Conservation (phyloP, 2,888 invertebrate genomes). For the Sisyra terminalis region DNA sequence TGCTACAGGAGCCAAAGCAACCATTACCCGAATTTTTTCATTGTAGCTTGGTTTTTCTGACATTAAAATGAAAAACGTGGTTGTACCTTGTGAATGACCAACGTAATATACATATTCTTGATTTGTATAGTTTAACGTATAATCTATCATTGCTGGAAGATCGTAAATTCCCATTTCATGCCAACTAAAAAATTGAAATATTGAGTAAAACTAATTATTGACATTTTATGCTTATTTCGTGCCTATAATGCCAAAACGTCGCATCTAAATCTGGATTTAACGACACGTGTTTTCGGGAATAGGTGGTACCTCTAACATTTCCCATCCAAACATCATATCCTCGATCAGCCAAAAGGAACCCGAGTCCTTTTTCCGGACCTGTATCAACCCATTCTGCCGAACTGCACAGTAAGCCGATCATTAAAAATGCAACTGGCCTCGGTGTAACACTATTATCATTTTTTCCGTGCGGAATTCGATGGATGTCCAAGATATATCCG, state of each 20-base stretch:
- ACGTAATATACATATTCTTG: constrained; percentile 49
- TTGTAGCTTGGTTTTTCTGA: constrained; percentile 48
- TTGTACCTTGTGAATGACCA: constrained; percentile 69
- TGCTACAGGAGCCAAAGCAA: constrained; percentile 53
- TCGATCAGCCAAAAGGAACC: constrained; percentile 28
- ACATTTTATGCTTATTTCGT: background rate
- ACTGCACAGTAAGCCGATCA: constrained; percentile 20
- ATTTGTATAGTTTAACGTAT: constrained; percentile 39
- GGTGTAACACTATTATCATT: constrained; percentile 15
- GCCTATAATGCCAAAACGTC: constrained; percentile 43
- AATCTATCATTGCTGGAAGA: constrained; percentile 66
- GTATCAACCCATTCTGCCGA: constrained; percentile 56
- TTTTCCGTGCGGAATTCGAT: constrained; percentile 32
- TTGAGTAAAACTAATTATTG: background rate
- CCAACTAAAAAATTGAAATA: constrained; percentile 37
- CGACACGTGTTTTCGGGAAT: constrained; percentile 31
- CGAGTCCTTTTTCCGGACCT: constrained; percentile 47
- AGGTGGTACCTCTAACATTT: constrained; percentile 41
- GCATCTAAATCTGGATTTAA: constrained; percentile 24
- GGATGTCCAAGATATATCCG: constrained; percentile 36
- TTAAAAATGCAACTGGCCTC: background rate
- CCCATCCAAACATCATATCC: constrained; percentile 39
- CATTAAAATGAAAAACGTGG: constrained; percentile 47
- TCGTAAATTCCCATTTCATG: constrained; percentile 69
- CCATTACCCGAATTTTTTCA: constrained; percentile 44